phyloP scores from a whole-genome alignment of 30 jellyfish, hydroid and myxozoan species.

The Phacellophora camtschatica region DNA sequence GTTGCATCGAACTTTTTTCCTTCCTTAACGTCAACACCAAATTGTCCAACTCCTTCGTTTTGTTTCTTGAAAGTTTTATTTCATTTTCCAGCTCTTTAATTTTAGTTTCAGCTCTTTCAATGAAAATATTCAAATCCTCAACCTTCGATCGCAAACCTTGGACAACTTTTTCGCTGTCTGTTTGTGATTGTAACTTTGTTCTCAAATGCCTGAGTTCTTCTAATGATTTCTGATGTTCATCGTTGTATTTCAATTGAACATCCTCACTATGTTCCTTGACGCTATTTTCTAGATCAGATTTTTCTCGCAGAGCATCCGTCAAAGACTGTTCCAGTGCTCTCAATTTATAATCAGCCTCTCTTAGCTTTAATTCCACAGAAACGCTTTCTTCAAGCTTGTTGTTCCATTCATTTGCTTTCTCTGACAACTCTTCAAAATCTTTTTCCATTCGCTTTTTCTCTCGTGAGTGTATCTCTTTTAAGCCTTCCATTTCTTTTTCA shows the following conservation, averaged over 20 bases:
- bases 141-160: conserved; percentile 23
- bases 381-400: background rate
- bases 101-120: conserved; percentile 52
- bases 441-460: background rate
- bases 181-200: conserved; percentile 2
- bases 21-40: conserved; percentile 15
- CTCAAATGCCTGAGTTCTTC: background rate
- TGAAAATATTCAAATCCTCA: conserved; percentile 42
- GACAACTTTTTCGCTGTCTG: background rate
- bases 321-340: conserved; percentile 19
- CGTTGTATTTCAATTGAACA: background rate
- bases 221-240: background rate
- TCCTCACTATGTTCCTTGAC: background rate
- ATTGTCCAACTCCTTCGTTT: conserved; percentile 22
- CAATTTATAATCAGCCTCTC: background rate
- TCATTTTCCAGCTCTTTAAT: conserved; percentile 27
- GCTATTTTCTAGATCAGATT: background rate
- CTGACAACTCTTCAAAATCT: conserved; percentile 13
- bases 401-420: background rate
- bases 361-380: background rate
- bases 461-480: background rate
- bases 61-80: background rate
- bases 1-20: conserved; percentile 38
- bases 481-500: conserved; percentile 15
- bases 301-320: conserved; percentile 6